phyloP scores from a whole-genome alignment of 2,113 vertebrate species.

The Ciconia stormi region DNA sequence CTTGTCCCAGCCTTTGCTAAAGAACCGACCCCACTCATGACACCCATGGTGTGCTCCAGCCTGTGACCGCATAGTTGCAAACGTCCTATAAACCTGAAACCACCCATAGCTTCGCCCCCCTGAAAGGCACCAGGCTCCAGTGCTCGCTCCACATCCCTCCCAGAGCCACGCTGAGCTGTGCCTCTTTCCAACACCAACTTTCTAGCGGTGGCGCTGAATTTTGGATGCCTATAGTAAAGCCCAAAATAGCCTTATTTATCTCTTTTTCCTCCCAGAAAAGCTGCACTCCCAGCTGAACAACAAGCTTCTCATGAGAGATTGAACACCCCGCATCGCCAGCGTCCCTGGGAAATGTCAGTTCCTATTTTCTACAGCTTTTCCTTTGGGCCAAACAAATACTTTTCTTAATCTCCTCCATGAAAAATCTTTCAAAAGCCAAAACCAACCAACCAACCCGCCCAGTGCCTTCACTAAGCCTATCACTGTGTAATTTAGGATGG shows the following conservation, averaged over 20 bases:
- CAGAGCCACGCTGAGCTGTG: background rate
- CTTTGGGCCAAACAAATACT: background rate
- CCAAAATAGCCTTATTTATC: background rate
- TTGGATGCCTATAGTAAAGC: background rate
- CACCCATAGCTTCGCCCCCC: background rate
- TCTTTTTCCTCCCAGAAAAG: background rate
- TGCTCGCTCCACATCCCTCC: fast-evolving
- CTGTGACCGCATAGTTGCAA: fast-evolving
- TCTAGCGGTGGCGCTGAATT: background rate
- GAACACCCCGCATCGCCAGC: fast-evolving
- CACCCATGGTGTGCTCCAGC: background rate
- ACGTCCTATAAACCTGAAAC: too few relatives aligned
- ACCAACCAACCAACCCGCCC: background rate
- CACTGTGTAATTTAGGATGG: background rate
- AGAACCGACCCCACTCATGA: background rate
- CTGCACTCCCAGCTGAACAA: background rate
- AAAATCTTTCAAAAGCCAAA: background rate
- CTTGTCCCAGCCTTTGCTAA: background rate
- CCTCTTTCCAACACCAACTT: background rate
- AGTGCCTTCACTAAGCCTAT: background rate
- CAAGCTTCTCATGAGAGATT: background rate
- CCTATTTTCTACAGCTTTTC: background rate
- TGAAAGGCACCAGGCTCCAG: background rate
- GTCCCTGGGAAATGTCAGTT: background rate
- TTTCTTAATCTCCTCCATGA: background rate